These are phyloP conservation scores for zebrafish (Danio rerio) DNA, from an alignment of 2,113 vertebrate genomes.

Conservation along the genomic window DNA sequence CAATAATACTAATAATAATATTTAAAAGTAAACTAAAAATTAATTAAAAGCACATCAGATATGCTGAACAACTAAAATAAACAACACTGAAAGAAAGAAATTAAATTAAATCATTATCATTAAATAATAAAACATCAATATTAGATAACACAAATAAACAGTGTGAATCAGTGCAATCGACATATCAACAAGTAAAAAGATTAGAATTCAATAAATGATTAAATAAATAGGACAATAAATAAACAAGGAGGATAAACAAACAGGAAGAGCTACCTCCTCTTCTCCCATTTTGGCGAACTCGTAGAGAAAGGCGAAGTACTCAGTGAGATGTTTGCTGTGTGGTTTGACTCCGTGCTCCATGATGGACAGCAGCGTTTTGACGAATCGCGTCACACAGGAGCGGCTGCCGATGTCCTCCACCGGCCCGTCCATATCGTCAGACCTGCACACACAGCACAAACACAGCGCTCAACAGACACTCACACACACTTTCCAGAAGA, in stretches of 20 bases:
- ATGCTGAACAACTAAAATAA: neutral
- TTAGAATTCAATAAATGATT: no score
- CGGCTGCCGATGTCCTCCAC: slow-evolving; percentile 98
- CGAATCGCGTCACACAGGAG: slow-evolving; percentile 96
- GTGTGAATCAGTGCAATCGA: no score
- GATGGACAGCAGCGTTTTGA: slow-evolving; percentile 94
- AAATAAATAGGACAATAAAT: neutral
- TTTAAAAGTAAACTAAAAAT: no score
- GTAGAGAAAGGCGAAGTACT: slow-evolving; percentile 98
- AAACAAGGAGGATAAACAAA: no score
- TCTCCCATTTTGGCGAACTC: slow-evolving; percentile 99
- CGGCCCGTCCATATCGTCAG: slow-evolving; percentile 96
- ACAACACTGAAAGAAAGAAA: neutral
- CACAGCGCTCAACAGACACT: neutral
- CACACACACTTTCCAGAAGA: neutral
- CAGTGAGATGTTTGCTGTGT: slow-evolving; percentile 98
- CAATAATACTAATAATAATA: no score
- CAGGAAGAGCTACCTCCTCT: slow-evolving; percentile 83
- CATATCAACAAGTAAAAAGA: no score
- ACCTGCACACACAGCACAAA: slow-evolving; percentile 72
- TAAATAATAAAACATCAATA: no score
- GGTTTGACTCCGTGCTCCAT: slow-evolving; percentile 99
- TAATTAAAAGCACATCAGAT: no score
- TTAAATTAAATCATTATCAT: no score
- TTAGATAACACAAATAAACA: no score